Evolutionary conservation across 1,140 invertebrate genomes (phyloP).

Genomic region (Doryteuthis pealeii): DNA sequence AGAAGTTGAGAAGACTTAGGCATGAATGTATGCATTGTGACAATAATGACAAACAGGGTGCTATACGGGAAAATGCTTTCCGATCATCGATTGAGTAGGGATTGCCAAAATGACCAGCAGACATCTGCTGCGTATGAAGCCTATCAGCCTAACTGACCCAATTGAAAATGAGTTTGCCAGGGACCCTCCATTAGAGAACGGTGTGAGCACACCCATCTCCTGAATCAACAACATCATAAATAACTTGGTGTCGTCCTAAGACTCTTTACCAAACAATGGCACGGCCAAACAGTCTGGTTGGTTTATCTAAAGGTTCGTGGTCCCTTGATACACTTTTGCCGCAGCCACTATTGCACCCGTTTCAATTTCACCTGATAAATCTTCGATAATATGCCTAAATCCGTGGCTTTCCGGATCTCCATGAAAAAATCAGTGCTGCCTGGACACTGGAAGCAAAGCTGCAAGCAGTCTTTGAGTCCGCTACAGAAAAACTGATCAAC

Average conservation of each 20-base stretch:
- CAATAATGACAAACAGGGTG: background rate
- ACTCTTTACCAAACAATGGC: constrained; percentile 27
- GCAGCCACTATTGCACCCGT: background rate
- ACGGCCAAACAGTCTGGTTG: constrained; percentile 43
- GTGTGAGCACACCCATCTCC: constrained; percentile 12
- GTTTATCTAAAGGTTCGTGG: constrained; percentile 43
- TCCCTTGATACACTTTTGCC: constrained; percentile 21
- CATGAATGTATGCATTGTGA: background rate
- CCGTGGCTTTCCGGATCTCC: background rate
- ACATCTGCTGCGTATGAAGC: background rate
- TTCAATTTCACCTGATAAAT: background rate
- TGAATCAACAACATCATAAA: constrained; percentile 31
- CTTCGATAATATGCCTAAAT: background rate
- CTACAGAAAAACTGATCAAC: constrained; percentile 17
- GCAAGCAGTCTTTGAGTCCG: background rate
- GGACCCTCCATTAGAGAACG: background rate
- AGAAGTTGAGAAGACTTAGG: background rate
- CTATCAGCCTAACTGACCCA: too few species aligned
- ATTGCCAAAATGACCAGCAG: too few species aligned
- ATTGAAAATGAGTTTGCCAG: constrained; percentile 31
- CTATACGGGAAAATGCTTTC: background rate
- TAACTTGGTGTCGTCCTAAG: constrained; percentile 39
- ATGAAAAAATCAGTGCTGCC: background rate
- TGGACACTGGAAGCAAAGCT: background rate
- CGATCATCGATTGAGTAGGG: background rate